Evolutionary conservation across 2,797 vertebrate species (phyloP).

Genomic region (Sebastes reedi): DNA sequence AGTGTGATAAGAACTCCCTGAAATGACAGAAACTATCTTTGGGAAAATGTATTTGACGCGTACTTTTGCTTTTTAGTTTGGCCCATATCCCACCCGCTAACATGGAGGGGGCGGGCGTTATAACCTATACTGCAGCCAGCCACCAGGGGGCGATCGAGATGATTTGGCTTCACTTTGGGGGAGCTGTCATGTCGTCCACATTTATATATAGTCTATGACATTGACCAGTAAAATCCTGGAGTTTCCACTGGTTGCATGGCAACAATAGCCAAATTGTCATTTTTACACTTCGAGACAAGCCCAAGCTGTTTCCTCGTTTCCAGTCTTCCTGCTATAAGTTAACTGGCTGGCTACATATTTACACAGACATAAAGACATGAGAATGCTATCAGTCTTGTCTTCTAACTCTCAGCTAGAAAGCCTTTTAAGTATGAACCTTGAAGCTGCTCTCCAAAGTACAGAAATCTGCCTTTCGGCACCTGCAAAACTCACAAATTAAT

Average conservation of each 20-base stretch:
- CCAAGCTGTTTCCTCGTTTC: not conserved
- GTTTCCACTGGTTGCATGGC: not conserved
- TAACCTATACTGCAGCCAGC: too few species aligned
- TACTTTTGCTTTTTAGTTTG: too few species aligned
- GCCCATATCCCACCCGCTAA: too few species aligned
- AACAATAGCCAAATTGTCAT: not conserved
- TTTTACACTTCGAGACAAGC: not conserved
- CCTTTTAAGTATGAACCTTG: not conserved
- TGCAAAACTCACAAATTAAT: not conserved
- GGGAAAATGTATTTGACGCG: rapidly evolving
- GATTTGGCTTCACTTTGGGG: too few species aligned
- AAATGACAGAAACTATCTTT: too few species aligned
- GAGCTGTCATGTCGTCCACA: too few species aligned
- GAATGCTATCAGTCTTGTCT: not conserved
- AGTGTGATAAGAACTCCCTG: too few species aligned
- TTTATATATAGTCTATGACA: too few species aligned
- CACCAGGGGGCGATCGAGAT: too few species aligned
- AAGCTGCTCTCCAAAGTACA: too few species aligned
- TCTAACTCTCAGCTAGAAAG: not conserved
- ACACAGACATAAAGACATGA: not conserved
- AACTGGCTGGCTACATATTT: not conserved
- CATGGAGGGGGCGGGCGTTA: too few species aligned
- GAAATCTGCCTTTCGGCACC: too few species aligned
- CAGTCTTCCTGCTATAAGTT: not conserved
- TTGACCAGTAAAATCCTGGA: not conserved